phyloP scores from a whole-genome alignment of 92 coral and sea anemone genomes.

The Virgularia gustaviana region DNA sequence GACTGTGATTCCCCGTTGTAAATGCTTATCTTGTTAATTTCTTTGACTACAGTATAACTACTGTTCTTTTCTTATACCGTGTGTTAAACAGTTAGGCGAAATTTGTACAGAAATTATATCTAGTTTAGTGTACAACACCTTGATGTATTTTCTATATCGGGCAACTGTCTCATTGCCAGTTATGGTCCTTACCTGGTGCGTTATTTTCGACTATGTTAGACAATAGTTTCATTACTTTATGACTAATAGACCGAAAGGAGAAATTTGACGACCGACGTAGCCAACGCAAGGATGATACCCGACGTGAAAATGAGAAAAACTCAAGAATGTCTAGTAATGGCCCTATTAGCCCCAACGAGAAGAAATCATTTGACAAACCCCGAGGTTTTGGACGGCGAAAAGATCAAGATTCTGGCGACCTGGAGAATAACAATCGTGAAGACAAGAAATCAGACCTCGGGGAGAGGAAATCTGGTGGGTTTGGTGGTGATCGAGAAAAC shows the following conservation, averaged over 20 bases:
- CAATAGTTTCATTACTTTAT: no score
- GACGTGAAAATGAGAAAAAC: slow-evolving; percentile 92
- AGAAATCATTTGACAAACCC: slow-evolving; percentile 63
- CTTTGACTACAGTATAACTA: no score
- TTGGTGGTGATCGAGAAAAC: slow-evolving; percentile 47
- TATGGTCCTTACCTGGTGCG: no score
- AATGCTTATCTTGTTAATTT: no score
- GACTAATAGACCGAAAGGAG: slow-evolving; percentile 37
- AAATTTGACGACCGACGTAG: slow-evolving; percentile 60
- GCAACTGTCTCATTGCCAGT: no score
- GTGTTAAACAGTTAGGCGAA: no score
- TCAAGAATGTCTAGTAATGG: slow-evolving; percentile 83
- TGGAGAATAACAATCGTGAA: slow-evolving; percentile 48
- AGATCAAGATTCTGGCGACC: slow-evolving; percentile 55
- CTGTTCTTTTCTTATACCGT: no score
- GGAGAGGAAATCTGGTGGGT: slow-evolving; percentile 22
- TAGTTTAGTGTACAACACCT: no score
- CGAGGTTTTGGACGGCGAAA: slow-evolving; percentile 64
- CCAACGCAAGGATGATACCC: slow-evolving; percentile 67
- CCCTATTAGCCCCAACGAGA: slow-evolving; percentile 57
- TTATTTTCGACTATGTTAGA: no score
- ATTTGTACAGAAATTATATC: no score
- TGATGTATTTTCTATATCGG: no score
- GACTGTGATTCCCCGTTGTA: not conserved
- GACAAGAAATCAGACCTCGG: slow-evolving; percentile 24